Conservation (phyloP, 2,888 invertebrate genomes). For the Spatulosminthurus flaviceps region DNA sequence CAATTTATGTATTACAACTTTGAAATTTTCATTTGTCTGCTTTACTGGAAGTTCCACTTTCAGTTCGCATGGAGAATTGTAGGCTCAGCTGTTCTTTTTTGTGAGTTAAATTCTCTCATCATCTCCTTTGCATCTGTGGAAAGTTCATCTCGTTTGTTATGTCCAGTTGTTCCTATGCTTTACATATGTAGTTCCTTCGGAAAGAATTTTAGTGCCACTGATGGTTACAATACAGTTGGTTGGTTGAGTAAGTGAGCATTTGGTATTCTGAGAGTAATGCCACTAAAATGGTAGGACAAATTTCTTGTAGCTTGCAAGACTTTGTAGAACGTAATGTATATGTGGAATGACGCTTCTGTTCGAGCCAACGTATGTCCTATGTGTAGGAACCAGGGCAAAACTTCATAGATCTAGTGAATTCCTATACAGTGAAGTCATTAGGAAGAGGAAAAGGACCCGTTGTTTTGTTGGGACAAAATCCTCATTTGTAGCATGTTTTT, state of each 20-base stretch:
- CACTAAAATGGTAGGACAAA: not conserved
- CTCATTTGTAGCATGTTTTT: too few relatives aligned
- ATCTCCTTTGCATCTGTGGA: not conserved
- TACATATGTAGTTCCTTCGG: too few relatives aligned
- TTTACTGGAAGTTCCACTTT: not conserved
- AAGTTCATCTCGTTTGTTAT: not conserved
- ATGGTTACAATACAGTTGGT: not conserved
- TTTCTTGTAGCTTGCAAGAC: not conserved
- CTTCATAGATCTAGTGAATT: not conserved
- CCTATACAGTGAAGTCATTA: not conserved
- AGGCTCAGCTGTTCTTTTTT: not conserved
- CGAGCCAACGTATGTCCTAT: not conserved
- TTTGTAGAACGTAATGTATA: not conserved
- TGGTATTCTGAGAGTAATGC: not conserved
- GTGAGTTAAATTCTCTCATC: slow-evolving; percentile 1
- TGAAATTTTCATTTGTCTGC: not conserved
- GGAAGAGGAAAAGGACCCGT: not conserved
- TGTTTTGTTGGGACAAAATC: not conserved
- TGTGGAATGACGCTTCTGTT: slow-evolving; percentile 1
- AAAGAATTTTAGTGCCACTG: not conserved
- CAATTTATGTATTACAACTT: not conserved
- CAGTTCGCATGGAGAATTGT: not conserved
- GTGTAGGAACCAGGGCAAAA: not conserved
- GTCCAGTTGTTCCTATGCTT: not conserved
- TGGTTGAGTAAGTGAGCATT: not conserved